Evolutionary conservation across 2,113 vertebrate species (phyloP), one percentile per base, ranked within the genome.

Genomic region (Tragulus kanchil): DNA sequence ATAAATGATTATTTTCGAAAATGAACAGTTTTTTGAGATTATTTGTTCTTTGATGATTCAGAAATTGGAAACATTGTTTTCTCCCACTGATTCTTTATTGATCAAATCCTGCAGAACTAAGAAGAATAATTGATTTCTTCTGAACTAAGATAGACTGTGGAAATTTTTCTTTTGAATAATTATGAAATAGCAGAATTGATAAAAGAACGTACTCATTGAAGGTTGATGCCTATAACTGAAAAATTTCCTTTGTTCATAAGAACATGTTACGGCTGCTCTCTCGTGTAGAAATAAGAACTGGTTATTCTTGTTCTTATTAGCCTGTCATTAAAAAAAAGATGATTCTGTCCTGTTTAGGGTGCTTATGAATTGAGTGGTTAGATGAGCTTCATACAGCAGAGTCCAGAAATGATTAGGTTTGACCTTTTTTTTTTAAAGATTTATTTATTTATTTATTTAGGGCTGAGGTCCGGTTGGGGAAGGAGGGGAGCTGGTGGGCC

Each of bases 241-340:
- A 92, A 83, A 12, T 59, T 89, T 86, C 9, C 50, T 77, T 89
- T 75, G 28, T 56, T 94, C 89, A 62, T 73, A 86, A 89, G 96
- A 79, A 87, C 6, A 8, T 73, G 56, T 59, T 92, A 62, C 7
- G 82, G 26, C 28, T 97, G 59, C 14, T 93, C 50, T 96, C 42
- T 94, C 28, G 78, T 82, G 13, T 71, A 59, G 59, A 92, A 97
- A 58, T 94, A 78, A 95, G 31, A 93, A 79, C 81, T 85, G 54
- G 16, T 97, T 94, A 95, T 59, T 95, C 56, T 93, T 97, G 61
- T 92, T 94, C n/a, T 71, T 97, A 64, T 48, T 92, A 93, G 50
- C 12, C 50, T 5, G 23, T 71, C 17, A 48, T 8, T 62, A 73
- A 81, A 95, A 86, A 56, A 79, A 75, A 95, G 79, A 67, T 89